These are phyloP conservation scores for Crossaster papposus DNA, from an alignment of 53 echinoderm and acorn worm species.

Conservation along the genomic window DNA sequence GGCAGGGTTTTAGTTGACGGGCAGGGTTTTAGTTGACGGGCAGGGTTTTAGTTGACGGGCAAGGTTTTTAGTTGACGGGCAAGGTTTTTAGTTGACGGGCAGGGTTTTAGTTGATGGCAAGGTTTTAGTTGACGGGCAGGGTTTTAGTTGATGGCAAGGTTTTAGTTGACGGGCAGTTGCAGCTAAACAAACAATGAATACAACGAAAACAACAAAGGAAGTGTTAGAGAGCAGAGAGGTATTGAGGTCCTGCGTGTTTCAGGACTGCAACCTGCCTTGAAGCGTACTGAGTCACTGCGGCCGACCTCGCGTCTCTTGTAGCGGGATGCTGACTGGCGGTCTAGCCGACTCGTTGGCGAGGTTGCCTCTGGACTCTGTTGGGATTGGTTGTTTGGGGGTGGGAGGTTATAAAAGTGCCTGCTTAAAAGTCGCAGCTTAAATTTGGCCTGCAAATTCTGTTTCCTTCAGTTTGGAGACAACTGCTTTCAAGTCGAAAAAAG, in stretches of 20 bases:
- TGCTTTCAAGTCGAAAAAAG: background rate
- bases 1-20: background rate
- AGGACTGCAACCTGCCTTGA: conserved; percentile 49
- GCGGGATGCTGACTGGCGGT: background rate
- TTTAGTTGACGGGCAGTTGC: background rate
- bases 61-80: too few relatives aligned
- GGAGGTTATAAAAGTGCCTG: background rate
- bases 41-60: too few relatives aligned
- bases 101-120: too few relatives aligned
- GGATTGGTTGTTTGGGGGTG: background rate
- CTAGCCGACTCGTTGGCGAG: background rate
- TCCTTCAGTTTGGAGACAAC: background rate
- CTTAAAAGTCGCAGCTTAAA: background rate
- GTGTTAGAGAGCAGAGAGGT: background rate
- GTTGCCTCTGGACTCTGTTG: conserved; percentile 34
- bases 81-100: background rate
- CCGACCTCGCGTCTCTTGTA: conserved; percentile 34
- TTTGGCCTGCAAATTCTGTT: background rate
- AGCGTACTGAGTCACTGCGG: conserved; percentile 33
- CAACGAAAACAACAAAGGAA: background rate
- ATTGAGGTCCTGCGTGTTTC: background rate
- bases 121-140: too few relatives aligned
- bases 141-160: too few relatives aligned
- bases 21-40: too few relatives aligned
- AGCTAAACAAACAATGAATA: background rate